Evolutionary conservation across 30 jellyfish, hydroid and myxozoan genomes (phyloP), one percentile per base, ranked within the genome.

Genomic region (Sanderia malayensis): DNA sequence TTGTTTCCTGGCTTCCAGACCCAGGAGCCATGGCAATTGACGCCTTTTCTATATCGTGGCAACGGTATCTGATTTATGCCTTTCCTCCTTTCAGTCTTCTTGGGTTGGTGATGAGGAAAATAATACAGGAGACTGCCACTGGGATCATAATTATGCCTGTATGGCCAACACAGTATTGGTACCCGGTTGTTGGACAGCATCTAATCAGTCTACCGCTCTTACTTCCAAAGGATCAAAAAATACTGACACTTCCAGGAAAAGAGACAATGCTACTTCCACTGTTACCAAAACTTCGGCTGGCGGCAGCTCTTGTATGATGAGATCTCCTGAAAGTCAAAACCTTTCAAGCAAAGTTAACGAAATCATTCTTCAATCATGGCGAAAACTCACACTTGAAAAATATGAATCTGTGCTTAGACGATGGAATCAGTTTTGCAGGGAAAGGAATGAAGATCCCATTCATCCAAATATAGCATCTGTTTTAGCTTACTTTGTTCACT

Each of bases 11-110:
- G 55, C 21, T 17, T 17, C 74, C 74, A 0, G 74, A 61, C 17
- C 74, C 74, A 8, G n/a, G 31, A 25, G 74, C 74, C 0, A 24
- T 61, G 7, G 74, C 74, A 13, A 61, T 55, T 2, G 74, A 61
- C 47, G 53, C 74, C 8, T 61, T 61, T 30, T 25, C 58, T 24
- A 6, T 61, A 28, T 30, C 74, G 1, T 61, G 74, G 74, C n/a
- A n/a, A n/a, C n/a, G 31, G 55, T 10, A 61, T 55, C 21, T 61
- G 9, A 61, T 61, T 2, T 61, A 61, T 30, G 49, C 55, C 17
- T 61, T 22, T 61, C 74, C 74, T 61, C 74, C 53, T 30, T 61
- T 61, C 53, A 61, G 74, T 55, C 13, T 17, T 21, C 27, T 61
- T 1, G 24, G 49, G n/a, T 8, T 49, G 17, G 53, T 29, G 0